Evolutionary conservation across 2,888 invertebrate genomes (phyloP), one percentile per base, ranked within the genome.

Genomic region (Lutraria lutraria): DNA sequence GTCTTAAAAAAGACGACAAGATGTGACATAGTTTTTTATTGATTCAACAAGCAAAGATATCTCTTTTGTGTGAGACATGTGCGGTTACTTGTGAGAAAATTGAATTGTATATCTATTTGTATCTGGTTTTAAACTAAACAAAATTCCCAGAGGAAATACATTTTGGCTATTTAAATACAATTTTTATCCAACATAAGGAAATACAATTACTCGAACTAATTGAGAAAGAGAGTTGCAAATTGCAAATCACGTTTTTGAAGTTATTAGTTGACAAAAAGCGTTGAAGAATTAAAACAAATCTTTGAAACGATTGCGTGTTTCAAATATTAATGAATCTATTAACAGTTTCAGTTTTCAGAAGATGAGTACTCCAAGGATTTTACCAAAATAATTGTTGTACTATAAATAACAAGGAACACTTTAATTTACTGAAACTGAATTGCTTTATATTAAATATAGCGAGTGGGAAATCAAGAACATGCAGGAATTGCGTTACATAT

Each of bases 161-260:
- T 68, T 21, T 10, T 25, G 63, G 25, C 63, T 68, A 10, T 68
- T n/a, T 68, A 68, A n/a, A 68, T 68, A n/a, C 25, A 68, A 68
- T n/a, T 68, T 68, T 12, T 68, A 8, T 25, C 63, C 25, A 68
- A 25, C 25, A 25, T 12, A 68, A 10, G 25, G n/a, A 68, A 68
- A 60, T 60, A n/a, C 60, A 60, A 68, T 68, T 68, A 68, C n/a
- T 68, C 63, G 25, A 68, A 25, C 63, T 68, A 68, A 68, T 68
- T 68, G 63, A 25, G 12, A 25, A n/a, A 68, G 63, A 1, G 25
- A 25, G 13, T 13, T 25, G 63, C n/a, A 12, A 25, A 56, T n/a
- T 12, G 6, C n/a, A 68, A 21, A 68, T 25, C 6, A 68, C 25
- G 6, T 25, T 68, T 25, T 68, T 68, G 6, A n/a, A 25, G 63